A percentile compares a stretch with the other conserved stretches of the same genome.
phyloP scores from a whole-genome alignment of 2,113 vertebrate genomes.

The Scatophagus argus region DNA sequence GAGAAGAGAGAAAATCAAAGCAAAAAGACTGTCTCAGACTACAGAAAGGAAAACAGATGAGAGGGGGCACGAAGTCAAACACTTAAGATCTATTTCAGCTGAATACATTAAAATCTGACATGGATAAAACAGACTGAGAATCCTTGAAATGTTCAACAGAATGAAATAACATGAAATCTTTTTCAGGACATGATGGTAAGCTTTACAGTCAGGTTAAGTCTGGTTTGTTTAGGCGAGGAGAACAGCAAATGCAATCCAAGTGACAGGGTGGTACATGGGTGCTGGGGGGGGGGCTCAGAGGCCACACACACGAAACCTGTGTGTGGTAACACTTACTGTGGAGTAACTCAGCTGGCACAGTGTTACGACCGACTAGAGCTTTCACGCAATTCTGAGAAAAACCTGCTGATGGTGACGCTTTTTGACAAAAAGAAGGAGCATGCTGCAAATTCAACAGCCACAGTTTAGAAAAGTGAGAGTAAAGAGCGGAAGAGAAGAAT shows the following conservation, averaged over 20 bases:
- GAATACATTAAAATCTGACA: constrained; percentile 30
- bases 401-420: constrained; percentile 59
- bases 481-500: constrained; percentile 13
- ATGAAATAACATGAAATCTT: not conserved
- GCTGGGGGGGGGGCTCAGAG: not conserved
- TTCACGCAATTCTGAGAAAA: constrained; percentile 24
- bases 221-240: constrained; percentile 9
- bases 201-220: not conserved
- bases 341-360: constrained; percentile 36
- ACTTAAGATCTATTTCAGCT: constrained; percentile 25
- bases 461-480: constrained; percentile 26
- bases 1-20: constrained; percentile 46
- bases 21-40: constrained; percentile 30
- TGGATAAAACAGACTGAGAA: not conserved
- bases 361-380: constrained; percentile 24
- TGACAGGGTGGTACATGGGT: constrained; percentile 26
- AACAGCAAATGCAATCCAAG: constrained; percentile 15
- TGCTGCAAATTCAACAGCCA: constrained; percentile 38
- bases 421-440: constrained; percentile 60
- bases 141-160: constrained; percentile 9
- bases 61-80: constrained; percentile 45
- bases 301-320: constrained; percentile 22
- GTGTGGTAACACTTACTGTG: not conserved
- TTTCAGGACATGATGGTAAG: not conserved
- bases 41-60: constrained; percentile 39